Conservation (phyloP, 2,113 vertebrate genomes). For the Stegastes partitus region DNA sequence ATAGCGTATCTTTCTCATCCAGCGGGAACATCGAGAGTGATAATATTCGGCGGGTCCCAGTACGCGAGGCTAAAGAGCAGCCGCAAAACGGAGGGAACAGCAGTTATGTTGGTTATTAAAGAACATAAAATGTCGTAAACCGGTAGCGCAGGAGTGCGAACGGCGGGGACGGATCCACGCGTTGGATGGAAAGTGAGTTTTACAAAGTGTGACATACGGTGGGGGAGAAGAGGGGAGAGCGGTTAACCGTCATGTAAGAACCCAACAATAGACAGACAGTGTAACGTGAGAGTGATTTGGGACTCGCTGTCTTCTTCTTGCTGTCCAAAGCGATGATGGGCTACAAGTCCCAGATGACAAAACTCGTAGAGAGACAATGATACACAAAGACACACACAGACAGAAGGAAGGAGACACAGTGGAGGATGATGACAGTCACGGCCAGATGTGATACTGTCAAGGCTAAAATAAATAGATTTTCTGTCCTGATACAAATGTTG, state of each 20-base stretch:
- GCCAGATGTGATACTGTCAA: background rate
- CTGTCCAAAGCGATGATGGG: conserved; percentile 54
- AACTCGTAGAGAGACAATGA: conserved; percentile 41
- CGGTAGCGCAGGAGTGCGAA: background rate
- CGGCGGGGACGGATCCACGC: background rate
- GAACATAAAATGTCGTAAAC: conserved; percentile 28
- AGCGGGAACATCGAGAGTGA: conserved; percentile 13
- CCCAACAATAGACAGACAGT: conserved; percentile 19
- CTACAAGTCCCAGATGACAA: conserved; percentile 48
- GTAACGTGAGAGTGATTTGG: conserved; percentile 52
- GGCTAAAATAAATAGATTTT: background rate
- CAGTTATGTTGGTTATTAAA: conserved; percentile 34
- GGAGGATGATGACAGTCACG: background rate
- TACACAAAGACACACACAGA: conserved; percentile 21
- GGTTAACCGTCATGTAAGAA: conserved; percentile 26
- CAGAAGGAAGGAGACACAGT: background rate
- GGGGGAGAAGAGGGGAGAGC: conserved; percentile 31
- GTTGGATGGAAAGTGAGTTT: background rate
- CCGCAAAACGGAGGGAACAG: conserved; percentile 4
- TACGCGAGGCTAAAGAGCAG: conserved; percentile 11
- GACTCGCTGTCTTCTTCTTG: conserved; percentile 47
- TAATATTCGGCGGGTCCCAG: conserved; percentile 32
- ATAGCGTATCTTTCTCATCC: conserved; percentile 23
- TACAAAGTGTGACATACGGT: conserved; percentile 16
- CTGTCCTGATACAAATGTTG: background rate